Base-by-base conservation (phyloP, 2,797 vertebrate species). In the Gorsachius magnificus region DNA sequence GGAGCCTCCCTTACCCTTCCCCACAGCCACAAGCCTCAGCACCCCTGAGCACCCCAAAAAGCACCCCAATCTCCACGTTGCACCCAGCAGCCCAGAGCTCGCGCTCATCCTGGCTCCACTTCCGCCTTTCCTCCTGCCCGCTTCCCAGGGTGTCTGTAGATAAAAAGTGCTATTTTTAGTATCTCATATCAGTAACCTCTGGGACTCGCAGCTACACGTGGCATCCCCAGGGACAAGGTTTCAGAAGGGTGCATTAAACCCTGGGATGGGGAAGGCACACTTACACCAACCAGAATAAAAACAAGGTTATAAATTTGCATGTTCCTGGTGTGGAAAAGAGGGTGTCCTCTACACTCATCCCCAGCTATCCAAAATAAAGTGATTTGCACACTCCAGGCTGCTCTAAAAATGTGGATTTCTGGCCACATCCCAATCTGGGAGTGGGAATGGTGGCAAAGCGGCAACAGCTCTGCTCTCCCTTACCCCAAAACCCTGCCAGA, bases 21-120 rank as follows among this genome's bases (percentile, higher is more conserved):
- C 60, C 26, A 8, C 18, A 45, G 29, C 20, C 65, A 26, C 20
- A 36, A 45, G 15, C 31, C 31, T 1, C 79, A 43, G 79, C 54
- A 24, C 41, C 63, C n/a, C 48, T 10, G 6, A 46, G 31, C 65
- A 38, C 35, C 41, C 41, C 10, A 6, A 26, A 50, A n/a, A 51
- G 43, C 51, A 64, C 20, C 80, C 58, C 53, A 43, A 4, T 2
- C 6, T 10, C 57, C 60, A 15, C 1, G 0, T 0, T 28, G 63
- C 50, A 7, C 26, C 7, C 74, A 46, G 38, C 61, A 71, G 80
- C 71, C 71, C 2, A 0, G 41, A 74, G 31, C 33, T 83, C 6
- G 0, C 0, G 3, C 12, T 45, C 14, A 29, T 2, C 61, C 70
- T 19, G 1, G 45, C 46, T 46, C 68, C 0, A 0, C 48, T 36